Conservation (phyloP, 1,140 invertebrate species). For the Drosophila rufa region DNA sequence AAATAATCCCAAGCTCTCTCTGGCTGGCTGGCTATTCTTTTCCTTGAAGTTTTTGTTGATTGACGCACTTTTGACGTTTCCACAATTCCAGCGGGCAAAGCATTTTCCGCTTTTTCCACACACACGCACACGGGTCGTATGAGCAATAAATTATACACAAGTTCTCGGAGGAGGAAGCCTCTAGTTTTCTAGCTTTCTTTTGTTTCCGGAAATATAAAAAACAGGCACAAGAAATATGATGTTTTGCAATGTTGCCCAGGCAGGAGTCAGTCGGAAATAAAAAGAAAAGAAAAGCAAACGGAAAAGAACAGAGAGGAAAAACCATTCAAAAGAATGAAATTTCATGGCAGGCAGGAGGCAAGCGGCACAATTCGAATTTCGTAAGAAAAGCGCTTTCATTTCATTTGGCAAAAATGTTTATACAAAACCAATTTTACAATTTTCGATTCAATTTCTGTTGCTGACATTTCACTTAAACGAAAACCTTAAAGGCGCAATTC, state of each 20-base stretch:
- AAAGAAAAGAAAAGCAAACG: slow-evolving; percentile 19
- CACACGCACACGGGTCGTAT: slow-evolving; percentile 53
- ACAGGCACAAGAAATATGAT: slow-evolving; percentile 79
- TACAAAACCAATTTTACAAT: slow-evolving; percentile 84
- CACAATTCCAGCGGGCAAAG: slow-evolving; percentile 50
- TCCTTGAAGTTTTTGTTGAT: slow-evolving; percentile 61
- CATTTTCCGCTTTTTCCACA: slow-evolving; percentile 25
- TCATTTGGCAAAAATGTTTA: slow-evolving; percentile 82
- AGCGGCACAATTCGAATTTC: slow-evolving; percentile 25
- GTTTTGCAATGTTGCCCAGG: slow-evolving; percentile 40
- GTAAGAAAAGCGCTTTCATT: slow-evolving; percentile 82
- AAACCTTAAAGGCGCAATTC: slow-evolving; percentile 83
- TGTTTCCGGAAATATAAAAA: slow-evolving; percentile 77
- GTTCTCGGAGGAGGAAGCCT: slow-evolving; percentile 8
- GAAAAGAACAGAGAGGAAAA: slow-evolving; percentile 9
- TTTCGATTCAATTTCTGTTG: slow-evolving; percentile 83
- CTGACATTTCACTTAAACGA: slow-evolving; percentile 84
- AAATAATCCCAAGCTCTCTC: slow-evolving; percentile 7
- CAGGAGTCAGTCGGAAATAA: slow-evolving; percentile 25
- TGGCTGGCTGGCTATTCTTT: slow-evolving; percentile 3
- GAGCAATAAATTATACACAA: slow-evolving; percentile 78
- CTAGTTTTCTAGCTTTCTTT: slow-evolving; percentile 49
- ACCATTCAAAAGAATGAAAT: slow-evolving; percentile 44
- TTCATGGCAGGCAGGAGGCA: slow-evolving; percentile 43
- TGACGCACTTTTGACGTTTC: slow-evolving; percentile 76